Evolutionary conservation across 2,113 vertebrate genomes (phyloP).

Genomic region (Istiophorus platypterus): DNA sequence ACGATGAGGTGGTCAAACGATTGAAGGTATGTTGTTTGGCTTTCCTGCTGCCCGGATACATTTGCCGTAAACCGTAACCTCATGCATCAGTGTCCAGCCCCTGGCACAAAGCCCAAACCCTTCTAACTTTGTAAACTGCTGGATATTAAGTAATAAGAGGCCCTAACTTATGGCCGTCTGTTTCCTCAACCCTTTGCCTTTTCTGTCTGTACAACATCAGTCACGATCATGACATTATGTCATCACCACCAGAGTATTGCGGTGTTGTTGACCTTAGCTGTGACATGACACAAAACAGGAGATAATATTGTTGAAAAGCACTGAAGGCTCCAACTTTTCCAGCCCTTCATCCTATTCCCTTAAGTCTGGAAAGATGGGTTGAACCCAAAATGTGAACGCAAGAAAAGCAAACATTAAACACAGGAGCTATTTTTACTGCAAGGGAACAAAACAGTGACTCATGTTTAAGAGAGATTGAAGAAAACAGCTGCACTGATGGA

Average conservation of each 20-base stretch:
- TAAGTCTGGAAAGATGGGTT: background rate
- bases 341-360: background rate
- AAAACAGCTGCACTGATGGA: constrained; percentile 4
- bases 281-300: background rate
- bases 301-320: background rate
- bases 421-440: constrained; percentile 17
- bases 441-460: constrained; percentile 4
- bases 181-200: background rate
- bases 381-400: constrained; percentile 11
- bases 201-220: background rate
- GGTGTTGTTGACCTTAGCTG: background rate
- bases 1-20: constrained; percentile 98
- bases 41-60: background rate
- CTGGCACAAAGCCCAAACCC: constrained; percentile 11
- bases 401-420: background rate
- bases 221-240: background rate
- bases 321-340: background rate
- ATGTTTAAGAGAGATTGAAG: background rate
- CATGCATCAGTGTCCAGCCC: constrained; percentile 4
- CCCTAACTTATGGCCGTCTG: background rate
- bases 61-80: background rate
- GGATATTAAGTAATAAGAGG: background rate
- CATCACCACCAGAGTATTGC: background rate
- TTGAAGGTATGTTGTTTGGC: constrained; percentile 89
- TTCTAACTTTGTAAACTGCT: constrained; percentile 43